Percentiles rank a stretch among this genome's conserved stretches.
Conservation (phyloP, 1,140 invertebrate species). For the Sarcophaga peregrina region DNA sequence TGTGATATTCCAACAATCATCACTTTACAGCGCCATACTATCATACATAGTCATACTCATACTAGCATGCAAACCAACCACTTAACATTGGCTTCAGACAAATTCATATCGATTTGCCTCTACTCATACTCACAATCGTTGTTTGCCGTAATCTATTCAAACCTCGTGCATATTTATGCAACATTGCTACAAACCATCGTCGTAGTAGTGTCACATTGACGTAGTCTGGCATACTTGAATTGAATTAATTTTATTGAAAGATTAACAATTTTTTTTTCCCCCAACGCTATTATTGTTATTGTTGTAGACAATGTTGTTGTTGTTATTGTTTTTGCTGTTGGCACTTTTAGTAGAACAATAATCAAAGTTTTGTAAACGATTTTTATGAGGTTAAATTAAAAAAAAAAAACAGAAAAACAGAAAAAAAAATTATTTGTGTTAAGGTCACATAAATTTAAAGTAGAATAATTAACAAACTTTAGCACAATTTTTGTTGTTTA, state of each 20-base stretch:
- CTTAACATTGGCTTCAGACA: too few relatives aligned
- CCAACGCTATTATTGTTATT: not conserved
- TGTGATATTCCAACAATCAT: not conserved
- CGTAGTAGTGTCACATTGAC: too few relatives aligned
- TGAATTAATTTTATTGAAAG: conserved; percentile 14
- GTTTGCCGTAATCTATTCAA: not conserved
- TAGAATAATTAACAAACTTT: too few relatives aligned
- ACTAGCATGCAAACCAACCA: too few relatives aligned
- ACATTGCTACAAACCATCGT: too few relatives aligned
- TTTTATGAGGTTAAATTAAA: not conserved
- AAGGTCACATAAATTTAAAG: not conserved
- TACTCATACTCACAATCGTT: not conserved
- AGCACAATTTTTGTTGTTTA: too few relatives aligned
- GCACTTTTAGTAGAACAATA: conserved; percentile 9
- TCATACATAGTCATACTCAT: too few relatives aligned
- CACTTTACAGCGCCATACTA: too few relatives aligned
- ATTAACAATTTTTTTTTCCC: not conserved
- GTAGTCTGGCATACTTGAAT: not conserved
- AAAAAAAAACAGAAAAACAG: not conserved
- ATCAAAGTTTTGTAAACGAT: not conserved
- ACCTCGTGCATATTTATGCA: too few relatives aligned
- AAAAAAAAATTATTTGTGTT: not conserved
- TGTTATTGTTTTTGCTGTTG: not conserved
- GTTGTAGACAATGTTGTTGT: too few relatives aligned
- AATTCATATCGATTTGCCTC: too few relatives aligned